Base-by-base conservation (phyloP, 2,888 invertebrate genomes). In the Tinea semifulvella region DNA sequence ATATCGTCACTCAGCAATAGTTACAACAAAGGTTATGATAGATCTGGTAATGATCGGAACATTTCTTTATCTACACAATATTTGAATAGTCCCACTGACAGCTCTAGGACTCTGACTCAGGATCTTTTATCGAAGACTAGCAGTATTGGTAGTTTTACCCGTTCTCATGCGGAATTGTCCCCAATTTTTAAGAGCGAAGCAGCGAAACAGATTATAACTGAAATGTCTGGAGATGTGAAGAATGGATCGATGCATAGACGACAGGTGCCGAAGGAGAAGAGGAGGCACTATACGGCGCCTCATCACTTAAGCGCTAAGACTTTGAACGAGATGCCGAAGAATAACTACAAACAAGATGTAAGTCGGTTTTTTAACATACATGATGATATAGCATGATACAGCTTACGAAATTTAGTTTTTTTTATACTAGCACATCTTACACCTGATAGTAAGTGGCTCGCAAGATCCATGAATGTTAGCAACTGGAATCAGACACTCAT, bases 131-230 rank as follows among this genome's bases (percentile, higher is more conserved):
- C 80, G 1, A 82, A 82, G 50, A 77, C 76, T 0, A 79, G 79
- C 47, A 82, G 81, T 49, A 67, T 81, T 2, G 71, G 63, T 1
- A 81, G 81, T 50, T 52, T 82, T 50, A 77, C 72, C 2, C 58
- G 77, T 48, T 77, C 76, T 2, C 68, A 76, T 47, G 76, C 80
- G 56, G 82, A 91, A 56, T 63, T 91, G 51, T 91, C 91, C 17
- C 91, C 92, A 0, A 88, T 92, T 45, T 94, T 92, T 68, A 91
- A 92, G 62, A 92, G 92, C 60, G 92, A 92, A 65, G 92, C 93
- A 1, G 93, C 94, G 1, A 86, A 89, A 49, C 91, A 92, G 70
- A 94, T 94, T 43, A 91, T 93, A 50, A 91, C 89, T 50, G 92
- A 93, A 71, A 88, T 93, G 86, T 83, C 85, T 1, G 82, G 80